Evolutionary conservation across 2,888 invertebrate genomes (phyloP), one percentile per base, ranked within the genome.

Genomic region (Drosophila quinaria): DNA sequence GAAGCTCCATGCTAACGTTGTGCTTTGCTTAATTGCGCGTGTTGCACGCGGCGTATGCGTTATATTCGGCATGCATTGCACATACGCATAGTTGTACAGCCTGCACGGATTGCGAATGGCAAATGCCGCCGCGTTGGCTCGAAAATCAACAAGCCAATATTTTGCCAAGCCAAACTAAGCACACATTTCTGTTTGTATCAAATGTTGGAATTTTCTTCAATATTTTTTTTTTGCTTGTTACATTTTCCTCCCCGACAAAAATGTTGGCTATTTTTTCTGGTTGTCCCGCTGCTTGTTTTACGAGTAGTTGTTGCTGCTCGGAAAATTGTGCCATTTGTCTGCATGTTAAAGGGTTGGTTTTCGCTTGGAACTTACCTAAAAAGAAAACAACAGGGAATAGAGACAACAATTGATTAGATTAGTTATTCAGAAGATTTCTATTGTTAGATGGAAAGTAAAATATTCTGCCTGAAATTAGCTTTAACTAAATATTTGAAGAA

Each of bases 11-110:
- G 86, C 65, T 60, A 55, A 70, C 74, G 83, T 87, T 84, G 83
- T 79, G 78, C 74, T 89, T 87, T 76, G 81, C 65, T 83, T 78
- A 85, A 89, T 84, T 87, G 81, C 70, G 89, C 84, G 81, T 87
- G 81, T 71, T 66, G 81, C 84, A 89, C 65, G 84, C 78, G 81
- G 87, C 84, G 87, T 88, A 88, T 88, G 70, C 86, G 67, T 67
- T 77, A 80, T 80, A 47, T 66, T 17, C 19, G 60, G 52, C 6
- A 50, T 70, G 52, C 71, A 70, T 86, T 70, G 69, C 88, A 67
- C 84, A 84, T 86, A 88, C 84, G 84, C 89, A 78, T 65, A 59
- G 84, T 63, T 70, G 74, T 56, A 49, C 78, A 6, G 49, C 29
- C 15, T 8, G 22, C 11, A 44, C 11, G 37, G 44, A 59, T 33